These are phyloP conservation scores for Crenuchus spilurus DNA, from an alignment of 2,797 vertebrate genomes.

Conservation along the genomic window DNA sequence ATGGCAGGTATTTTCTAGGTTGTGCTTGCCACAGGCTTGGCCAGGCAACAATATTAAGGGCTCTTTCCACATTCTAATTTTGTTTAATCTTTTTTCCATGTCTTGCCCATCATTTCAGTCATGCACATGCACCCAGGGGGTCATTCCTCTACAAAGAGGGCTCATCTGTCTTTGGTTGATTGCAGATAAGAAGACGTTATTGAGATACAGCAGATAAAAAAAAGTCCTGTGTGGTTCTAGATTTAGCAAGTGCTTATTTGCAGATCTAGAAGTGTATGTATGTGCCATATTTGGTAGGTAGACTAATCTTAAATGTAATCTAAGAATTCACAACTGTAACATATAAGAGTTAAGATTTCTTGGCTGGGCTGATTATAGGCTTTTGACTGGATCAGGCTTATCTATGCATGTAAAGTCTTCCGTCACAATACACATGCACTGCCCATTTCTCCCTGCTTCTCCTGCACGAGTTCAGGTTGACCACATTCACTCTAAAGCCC, in stretches of 20 bases:
- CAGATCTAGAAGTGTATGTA: too few species aligned
- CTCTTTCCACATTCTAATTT: not conserved
- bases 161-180: slow-evolving; percentile 61
- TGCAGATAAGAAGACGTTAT: slow-evolving; percentile 42
- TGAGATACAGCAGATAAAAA: not conserved
- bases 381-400: not conserved
- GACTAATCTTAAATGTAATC: too few species aligned
- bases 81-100: not conserved
- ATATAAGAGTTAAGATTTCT: not conserved
- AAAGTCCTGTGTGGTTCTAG: too few species aligned
- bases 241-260: too few species aligned
- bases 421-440: slow-evolving; percentile 31
- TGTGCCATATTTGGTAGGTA: too few species aligned
- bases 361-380: not conserved
- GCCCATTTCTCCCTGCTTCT: slow-evolving; percentile 38
- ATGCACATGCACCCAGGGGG: slow-evolving; percentile 24
- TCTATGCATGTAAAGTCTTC: slow-evolving; percentile 41
- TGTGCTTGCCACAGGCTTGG: slow-evolving; percentile 46
- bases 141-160: slow-evolving; percentile 35
- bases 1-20: slow-evolving; percentile 39
- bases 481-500: not conserved
- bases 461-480: slow-evolving; percentile 32
- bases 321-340: too few species aligned
- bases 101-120: not conserved
- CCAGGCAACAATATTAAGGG: slow-evolving; percentile 22